Percentiles rank a stretch among this genome's conserved stretches.
Conservation (phyloP, 2,888 invertebrate genomes). For the Cenopis cana region DNA sequence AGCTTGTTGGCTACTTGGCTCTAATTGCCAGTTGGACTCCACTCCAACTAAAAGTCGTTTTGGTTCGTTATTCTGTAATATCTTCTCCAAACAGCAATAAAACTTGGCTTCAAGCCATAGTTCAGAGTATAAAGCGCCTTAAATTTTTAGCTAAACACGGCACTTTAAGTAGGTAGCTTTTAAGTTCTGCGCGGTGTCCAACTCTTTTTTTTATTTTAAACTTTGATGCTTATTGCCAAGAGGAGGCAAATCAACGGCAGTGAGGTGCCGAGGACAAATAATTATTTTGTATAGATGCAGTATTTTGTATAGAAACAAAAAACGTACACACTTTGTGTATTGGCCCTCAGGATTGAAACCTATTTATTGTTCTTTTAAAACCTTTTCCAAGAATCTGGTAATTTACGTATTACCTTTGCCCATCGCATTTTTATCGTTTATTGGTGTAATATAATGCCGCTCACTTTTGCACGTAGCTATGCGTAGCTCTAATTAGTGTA, state of each 20-base stretch:
- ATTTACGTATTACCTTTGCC: not conserved
- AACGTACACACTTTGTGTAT: not conserved
- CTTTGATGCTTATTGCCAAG: not conserved
- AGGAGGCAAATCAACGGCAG: not conserved
- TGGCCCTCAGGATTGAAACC: not conserved
- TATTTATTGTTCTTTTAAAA: slow-evolving; percentile 7
- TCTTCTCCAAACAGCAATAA: slow-evolving; percentile 23
- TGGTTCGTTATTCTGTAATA: slow-evolving; percentile 10
- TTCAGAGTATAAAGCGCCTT: slow-evolving; percentile 19
- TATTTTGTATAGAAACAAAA: slow-evolving; percentile 9
- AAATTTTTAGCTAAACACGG: slow-evolving; percentile 23
- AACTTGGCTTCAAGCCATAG: slow-evolving; percentile 27
- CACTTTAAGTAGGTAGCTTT: slow-evolving; percentile 12
- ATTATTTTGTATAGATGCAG: not conserved
- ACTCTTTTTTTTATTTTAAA: not conserved
- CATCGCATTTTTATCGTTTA: not conserved
- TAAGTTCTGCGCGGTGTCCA: not conserved
- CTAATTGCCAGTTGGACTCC: no score
- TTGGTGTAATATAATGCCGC: no score
- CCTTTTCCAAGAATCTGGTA: not conserved
- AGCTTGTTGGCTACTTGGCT: not conserved
- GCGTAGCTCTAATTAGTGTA: no score
- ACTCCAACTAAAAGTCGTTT: slow-evolving; percentile 28
- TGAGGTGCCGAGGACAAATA: not conserved
- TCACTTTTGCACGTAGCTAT: no score